Conservation (phyloP, 2,888 invertebrate genomes). For the Rambutsinella grinnellia region DNA sequence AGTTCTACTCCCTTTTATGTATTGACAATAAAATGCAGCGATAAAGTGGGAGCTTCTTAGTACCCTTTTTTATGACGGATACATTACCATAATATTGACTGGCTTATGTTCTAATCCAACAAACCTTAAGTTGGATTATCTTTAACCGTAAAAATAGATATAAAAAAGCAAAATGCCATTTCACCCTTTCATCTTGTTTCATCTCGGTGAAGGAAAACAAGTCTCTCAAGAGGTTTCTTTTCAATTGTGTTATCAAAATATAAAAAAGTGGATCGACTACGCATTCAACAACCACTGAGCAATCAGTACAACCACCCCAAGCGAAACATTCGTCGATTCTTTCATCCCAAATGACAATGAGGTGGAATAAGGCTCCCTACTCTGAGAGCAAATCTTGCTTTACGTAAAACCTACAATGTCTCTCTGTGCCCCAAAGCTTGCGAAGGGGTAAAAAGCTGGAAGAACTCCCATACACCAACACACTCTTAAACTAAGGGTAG, state of each 20-base stretch:
- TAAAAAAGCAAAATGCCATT: not conserved
- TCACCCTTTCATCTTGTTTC: too few relatives aligned
- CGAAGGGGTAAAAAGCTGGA: not conserved
- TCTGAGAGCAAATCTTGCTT: too few relatives aligned
- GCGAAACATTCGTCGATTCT: not conserved
- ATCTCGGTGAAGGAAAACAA: not conserved
- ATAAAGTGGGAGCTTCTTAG: slow-evolving; percentile 15
- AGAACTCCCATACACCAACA: not conserved
- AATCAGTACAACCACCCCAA: not conserved
- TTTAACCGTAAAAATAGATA: not conserved
- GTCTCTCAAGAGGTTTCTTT: not conserved
- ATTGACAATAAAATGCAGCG: slow-evolving; percentile 17
- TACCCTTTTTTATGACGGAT: slow-evolving; percentile 2
- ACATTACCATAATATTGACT: slow-evolving; percentile 6
- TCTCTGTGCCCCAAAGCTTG: not conserved
- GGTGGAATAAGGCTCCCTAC: not conserved
- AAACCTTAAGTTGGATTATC: not conserved
- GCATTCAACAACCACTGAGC: not conserved
- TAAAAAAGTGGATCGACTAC: too few relatives aligned
- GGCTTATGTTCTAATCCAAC: not conserved
- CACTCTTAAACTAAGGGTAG: not conserved
- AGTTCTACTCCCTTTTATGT: not conserved
- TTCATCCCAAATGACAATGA: not conserved
- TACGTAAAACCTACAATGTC: too few relatives aligned
- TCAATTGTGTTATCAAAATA: not conserved